phyloP scores from a whole-genome alignment of 2,888 invertebrate genomes.

The Rambutsinella grinnellia region DNA sequence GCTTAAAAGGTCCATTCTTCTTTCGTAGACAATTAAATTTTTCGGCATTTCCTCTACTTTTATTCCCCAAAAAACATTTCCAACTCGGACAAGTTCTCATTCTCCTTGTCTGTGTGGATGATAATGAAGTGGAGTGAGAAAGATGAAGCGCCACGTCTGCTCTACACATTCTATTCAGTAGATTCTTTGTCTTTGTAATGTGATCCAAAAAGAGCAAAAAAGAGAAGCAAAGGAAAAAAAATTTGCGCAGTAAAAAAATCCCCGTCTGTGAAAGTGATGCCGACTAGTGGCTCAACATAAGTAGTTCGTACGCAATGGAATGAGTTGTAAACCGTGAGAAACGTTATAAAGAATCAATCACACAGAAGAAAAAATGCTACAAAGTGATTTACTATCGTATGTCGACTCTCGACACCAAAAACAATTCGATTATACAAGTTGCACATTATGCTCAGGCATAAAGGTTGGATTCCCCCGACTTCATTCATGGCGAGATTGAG shows the following conservation, averaged over 20 bases:
- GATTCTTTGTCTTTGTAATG: constrained; percentile 28
- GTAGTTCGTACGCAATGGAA: constrained; percentile 21
- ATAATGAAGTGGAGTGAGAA: too few species aligned
- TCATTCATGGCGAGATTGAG: too few species aligned
- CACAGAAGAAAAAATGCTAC: constrained; percentile 6
- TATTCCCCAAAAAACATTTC: too few species aligned
- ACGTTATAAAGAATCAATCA: constrained; percentile 51
- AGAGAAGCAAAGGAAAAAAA: constrained; percentile 27
- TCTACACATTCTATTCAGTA: neutral
- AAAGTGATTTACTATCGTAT: constrained; percentile 29
- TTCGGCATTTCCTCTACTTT: too few species aligned
- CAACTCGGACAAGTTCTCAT: too few species aligned
- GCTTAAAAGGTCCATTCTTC: too few species aligned
- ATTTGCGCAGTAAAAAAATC: constrained; percentile 43
- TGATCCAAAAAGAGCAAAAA: constrained; percentile 16
- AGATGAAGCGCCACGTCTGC: neutral
- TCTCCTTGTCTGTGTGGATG: too few species aligned
- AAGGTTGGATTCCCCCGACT: too few species aligned
- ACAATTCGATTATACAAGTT: neutral
- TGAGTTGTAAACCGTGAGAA: constrained; percentile 48
- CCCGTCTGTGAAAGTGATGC: constrained; percentile 53
- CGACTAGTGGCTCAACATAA: constrained; percentile 30
- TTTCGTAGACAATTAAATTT: too few species aligned
- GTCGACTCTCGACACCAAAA: neutral
- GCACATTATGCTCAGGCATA: neutral